Evolutionary conservation across 2,113 vertebrate genomes (phyloP), one percentile per base, ranked within the genome.

Genomic region (Nerophis ophidion): DNA sequence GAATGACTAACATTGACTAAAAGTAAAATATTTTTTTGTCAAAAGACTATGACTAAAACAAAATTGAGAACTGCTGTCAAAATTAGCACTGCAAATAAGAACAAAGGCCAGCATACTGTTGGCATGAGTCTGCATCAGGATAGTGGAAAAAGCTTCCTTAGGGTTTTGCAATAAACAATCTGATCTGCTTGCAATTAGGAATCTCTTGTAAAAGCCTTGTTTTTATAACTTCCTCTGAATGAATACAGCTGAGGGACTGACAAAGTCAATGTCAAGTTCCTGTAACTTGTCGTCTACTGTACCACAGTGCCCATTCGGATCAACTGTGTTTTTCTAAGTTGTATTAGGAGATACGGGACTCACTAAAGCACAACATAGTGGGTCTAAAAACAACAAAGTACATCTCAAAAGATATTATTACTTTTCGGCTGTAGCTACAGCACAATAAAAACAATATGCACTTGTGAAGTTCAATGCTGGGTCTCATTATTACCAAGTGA

Each of bases 151-250:
- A 52, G 44, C 19, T 51, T 70, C 68, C 77, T 72, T 51, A 40
- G 72, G 65, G 72, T 68, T 70, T 67, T 57, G 51, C 58, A 61
- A 79, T 85, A 83, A 89, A 86, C 72, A 83, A 67, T 55, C 59
- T 70, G 66, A 65, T 87, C 78, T 87, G 79, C 57, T 79, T 79
- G 48, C 63, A 81, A 84, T 88, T 84, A 84, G 14, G 66, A 63
- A 57, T 48, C 54, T 72, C 57, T 59, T 72, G 66, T 79, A 59
- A 68, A 69, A 71, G 64, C 54, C 68, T 58, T 52, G 61, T 34
- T 81, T 90, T 87, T 81, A 81, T 70, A 71, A 72, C 70, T 79
- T 83, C 69, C 77, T 52, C 38, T 68, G 42, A 80, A 74, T 65
- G 51, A 83, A 62, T 40, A 45, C 56, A 76, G 62, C 0, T 15